Base-by-base conservation (phyloP, 1,140 invertebrate genomes). In the Pissodes strobi region DNA sequence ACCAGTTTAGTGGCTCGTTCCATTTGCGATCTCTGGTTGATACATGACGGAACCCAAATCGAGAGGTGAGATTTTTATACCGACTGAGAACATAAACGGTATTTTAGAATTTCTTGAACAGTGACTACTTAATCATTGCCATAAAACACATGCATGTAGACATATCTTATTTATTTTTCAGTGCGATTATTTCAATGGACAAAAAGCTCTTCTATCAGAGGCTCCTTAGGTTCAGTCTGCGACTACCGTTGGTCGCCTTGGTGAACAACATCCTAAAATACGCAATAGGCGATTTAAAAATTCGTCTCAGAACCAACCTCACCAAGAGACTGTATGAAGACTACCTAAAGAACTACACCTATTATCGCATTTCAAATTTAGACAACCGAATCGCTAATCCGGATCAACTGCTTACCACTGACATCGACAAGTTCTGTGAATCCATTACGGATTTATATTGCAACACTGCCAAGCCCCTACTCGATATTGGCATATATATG, bases 401-500 rank as follows among this genome's bases (percentile, higher is more conserved):
- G 13, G 97, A 99, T 82, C 97, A 99, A 78, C 82, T 99, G 18
- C 80, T 99, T 37, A 98, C 96, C 4, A 94, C 92, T 10, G 97
- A 99, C 79, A 90, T 99, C 2, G 96, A 99, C 75, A 96, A 95
- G 79, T 98, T 99, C 80, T 98, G 95, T 78, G 91, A 95, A 69
- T 92, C 93, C 64, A 88, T 97, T 56, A 92, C 94, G 8, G 94
- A 98, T 74, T 81, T 99, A 1, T 99, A 99, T 80, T 96, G 94
- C 43, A 98, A 98, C 79, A 86, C 98, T n/a, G 93, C 93, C 68
- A 99, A 99, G 82, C 97, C 97, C 0, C 74, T 97, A 3, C 78
- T 99, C 60, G 97, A 99, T 79, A 97, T 99, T 38, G 82, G 90
- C 34, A 91, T 99, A 66, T 99, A 98, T 78, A 88, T 98, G 10